Evolutionary conservation across 2,888 invertebrate genomes (phyloP), one percentile per base, ranked within the genome.

Genomic region (Scotopteryx bipunctaria): DNA sequence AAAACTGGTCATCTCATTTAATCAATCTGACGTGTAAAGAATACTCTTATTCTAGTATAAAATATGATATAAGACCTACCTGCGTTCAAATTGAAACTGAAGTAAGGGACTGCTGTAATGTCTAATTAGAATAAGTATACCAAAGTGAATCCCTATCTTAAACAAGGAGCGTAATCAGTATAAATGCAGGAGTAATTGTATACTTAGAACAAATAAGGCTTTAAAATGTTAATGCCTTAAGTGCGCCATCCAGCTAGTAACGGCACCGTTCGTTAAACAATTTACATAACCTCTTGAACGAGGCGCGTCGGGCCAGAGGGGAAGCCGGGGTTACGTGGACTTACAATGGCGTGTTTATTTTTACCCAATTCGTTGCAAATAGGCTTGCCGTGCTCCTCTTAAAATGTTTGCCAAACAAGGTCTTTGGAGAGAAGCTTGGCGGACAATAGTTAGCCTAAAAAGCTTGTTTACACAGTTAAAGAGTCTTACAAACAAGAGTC

Each of bases 201-300:
- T 81, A 76, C 80, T 82, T 81, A 78, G 77, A 75, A 75, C 78
- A 80, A 83, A 84, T 81, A 80, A 79, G 76, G 76, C 73, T 80
- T 81, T 84, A 78, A 82, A 83, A 86, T 81, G 84, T 79, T 81
- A 86, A 83, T 83, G 79, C 70, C 64, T 76, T 77, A 79, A 85
- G 83, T 83, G 81, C 78, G 76, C 79, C 78, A 75, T 81, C 70
- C 78, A 73, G 70, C 64, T 63, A 62, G 73, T 71, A 76, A 78
- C 73, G 73, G 76, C 69, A 71, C 62, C 76, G 75, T 81, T 81
- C 73, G 78, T 82, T 81, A 78, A 83, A 83, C 83, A 81, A 84
- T 86, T 85, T 83, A 83, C 83, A 83, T 83, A 83, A 78, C 77
- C 73, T 74, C 73, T 68, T 61, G 69, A 64, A 67, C 63, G 56